These are phyloP conservation scores for Flexamia atlantica DNA, from an alignment of 2,888 invertebrate species.

Conservation along the genomic window DNA sequence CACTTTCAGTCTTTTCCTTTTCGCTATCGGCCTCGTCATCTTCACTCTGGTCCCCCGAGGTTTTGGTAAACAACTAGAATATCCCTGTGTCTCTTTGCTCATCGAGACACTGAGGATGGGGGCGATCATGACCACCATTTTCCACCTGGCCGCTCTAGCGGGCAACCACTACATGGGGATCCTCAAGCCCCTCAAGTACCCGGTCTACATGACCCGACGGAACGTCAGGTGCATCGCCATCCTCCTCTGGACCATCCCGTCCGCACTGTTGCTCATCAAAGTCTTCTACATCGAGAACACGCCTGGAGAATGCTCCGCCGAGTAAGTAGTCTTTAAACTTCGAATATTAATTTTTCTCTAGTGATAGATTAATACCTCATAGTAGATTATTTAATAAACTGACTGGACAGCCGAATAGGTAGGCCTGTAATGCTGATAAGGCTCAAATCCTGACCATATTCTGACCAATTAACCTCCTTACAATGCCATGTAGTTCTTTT, in stretches of 20 bases:
- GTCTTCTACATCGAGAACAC: slow-evolving; percentile 74
- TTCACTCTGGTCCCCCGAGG: slow-evolving; percentile 75
- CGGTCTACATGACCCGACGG: slow-evolving; percentile 78
- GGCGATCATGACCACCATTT: slow-evolving; percentile 80
- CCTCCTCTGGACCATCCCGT: slow-evolving; percentile 79
- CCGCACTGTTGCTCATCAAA: slow-evolving; percentile 76
- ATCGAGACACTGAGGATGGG: slow-evolving; percentile 77
- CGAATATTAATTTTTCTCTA: no score
- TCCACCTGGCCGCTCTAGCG: slow-evolving; percentile 81
- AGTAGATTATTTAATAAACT: no score
- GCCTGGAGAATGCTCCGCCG: not conserved
- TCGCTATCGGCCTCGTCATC: slow-evolving; percentile 77
- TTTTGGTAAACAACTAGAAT: not conserved
- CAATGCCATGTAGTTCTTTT: no score
- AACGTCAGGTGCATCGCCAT: slow-evolving; percentile 76
- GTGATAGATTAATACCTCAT: no score
- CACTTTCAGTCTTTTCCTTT: slow-evolving; percentile 75
- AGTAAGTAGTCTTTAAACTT: no score
- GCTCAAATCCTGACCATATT: no score
- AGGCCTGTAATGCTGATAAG: no score
- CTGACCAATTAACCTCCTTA: no score
- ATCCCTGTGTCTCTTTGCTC: slow-evolving; percentile 71
- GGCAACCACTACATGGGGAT: slow-evolving; percentile 84
- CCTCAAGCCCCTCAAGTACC: slow-evolving; percentile 80
- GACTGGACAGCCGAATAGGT: no score